phyloP scores from a whole-genome alignment of 1,140 invertebrate species.

The Zaprionus nigranus region DNA sequence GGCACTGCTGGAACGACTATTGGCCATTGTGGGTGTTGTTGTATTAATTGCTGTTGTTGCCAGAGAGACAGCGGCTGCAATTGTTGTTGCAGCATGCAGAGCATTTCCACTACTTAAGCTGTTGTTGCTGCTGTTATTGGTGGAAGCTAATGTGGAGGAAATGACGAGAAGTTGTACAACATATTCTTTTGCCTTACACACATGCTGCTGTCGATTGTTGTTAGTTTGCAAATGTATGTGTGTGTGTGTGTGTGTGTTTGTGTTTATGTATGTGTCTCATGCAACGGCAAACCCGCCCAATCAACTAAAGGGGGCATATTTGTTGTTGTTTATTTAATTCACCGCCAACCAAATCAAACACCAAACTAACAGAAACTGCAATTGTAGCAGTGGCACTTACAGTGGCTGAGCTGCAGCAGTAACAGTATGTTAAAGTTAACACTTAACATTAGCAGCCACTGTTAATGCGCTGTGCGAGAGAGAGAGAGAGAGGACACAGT shows the following conservation, averaged over 20 bases:
- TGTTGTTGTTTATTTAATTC: not conserved
- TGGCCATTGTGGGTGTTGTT: constrained; percentile 69
- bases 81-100: constrained; percentile 67
- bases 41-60: constrained; percentile 76
- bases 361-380: constrained; percentile 1
- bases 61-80: constrained; percentile 68
- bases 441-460: constrained; percentile 13
- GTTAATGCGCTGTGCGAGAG: constrained; percentile 13
- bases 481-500: not conserved
- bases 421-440: not conserved
- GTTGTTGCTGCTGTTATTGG: constrained; percentile 48
- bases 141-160: constrained; percentile 64
- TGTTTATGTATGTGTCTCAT: constrained; percentile 33
- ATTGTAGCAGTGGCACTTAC: too few relatives aligned
- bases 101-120: constrained; percentile 45
- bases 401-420: not conserved
- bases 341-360: not conserved
- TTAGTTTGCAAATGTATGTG: constrained; percentile 49
- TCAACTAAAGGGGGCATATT: too few relatives aligned
- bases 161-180: constrained; percentile 55
- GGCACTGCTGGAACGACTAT: constrained; percentile 57
- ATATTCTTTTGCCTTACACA: constrained; percentile 34
- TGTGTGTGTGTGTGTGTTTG: constrained; percentile 20
- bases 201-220: constrained; percentile 11
- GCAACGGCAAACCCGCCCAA: constrained; percentile 42